Evolutionary conservation across 2,113 vertebrate species (phyloP).

Genomic region (Ornithorhynchus anatinus): DNA sequence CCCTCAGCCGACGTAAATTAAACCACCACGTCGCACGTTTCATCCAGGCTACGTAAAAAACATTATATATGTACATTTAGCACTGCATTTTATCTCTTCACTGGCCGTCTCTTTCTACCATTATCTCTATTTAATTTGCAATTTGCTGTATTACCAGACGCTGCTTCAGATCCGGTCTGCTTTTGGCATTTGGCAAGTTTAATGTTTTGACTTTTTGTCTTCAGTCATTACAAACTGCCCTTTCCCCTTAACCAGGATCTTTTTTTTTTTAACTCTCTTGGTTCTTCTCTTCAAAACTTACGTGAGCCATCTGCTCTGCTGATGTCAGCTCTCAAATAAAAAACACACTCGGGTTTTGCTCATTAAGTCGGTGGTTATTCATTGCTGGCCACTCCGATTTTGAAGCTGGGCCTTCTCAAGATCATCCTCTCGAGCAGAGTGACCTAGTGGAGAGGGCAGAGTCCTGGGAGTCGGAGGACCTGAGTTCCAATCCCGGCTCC

Average conservation of each 20-base stretch:
- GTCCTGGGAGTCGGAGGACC: too few relatives aligned
- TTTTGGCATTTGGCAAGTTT: slow-evolving; percentile 13
- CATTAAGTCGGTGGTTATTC: not conserved
- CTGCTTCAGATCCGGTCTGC: slow-evolving; percentile 7
- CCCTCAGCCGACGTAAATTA: not conserved
- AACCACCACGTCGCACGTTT: slow-evolving; percentile 1
- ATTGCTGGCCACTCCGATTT: not conserved
- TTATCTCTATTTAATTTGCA: slow-evolving; percentile 20
- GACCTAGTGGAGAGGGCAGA: too few relatives aligned
- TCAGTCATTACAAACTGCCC: slow-evolving; percentile 1
- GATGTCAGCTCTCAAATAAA: slow-evolving; percentile 1
- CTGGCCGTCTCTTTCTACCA: slow-evolving; percentile 25
- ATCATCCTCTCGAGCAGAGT: too few relatives aligned
- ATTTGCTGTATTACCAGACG: not conserved
- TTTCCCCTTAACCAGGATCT: slow-evolving; percentile 21
- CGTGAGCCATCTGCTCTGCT: not conserved
- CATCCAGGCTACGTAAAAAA: not conserved
- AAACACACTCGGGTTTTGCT: not conserved
- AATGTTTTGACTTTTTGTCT: not conserved
- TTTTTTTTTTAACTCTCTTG: not conserved
- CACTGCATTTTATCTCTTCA: slow-evolving; percentile 9
- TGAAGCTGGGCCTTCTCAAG: not conserved
- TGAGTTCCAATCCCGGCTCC: too few relatives aligned
- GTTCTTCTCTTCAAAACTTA: slow-evolving; percentile 15
- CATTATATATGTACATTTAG: not conserved